Percentiles rank a stretch among this genome's conserved stretches.
Conservation (phyloP, 2,797 vertebrate species). For the Podarcis lilfordi region DNA sequence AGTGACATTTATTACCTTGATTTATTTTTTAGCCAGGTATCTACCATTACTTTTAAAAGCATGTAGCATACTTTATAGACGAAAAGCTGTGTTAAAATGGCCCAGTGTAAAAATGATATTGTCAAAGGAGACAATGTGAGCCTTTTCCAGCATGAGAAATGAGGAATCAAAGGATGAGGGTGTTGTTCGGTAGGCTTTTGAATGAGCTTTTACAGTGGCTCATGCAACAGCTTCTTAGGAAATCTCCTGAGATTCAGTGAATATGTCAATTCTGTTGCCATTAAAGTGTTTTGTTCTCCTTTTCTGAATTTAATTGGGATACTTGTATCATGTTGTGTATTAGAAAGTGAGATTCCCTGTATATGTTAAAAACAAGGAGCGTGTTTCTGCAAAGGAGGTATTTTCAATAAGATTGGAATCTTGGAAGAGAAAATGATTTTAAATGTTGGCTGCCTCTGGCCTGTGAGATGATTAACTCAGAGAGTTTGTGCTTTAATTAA, state of each 20-base stretch:
- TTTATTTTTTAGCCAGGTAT: background rate
- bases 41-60: background rate
- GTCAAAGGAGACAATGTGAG: constrained; percentile 1
- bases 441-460: constrained; percentile 57
- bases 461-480: constrained; percentile 68
- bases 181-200: constrained; percentile 6
- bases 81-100: background rate
- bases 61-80: background rate
- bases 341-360: constrained; percentile 48
- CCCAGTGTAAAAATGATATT: background rate
- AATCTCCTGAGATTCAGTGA: background rate
- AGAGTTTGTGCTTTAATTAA: constrained; percentile 70
- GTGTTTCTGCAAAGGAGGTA: constrained; percentile 60
- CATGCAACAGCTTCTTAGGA: background rate
- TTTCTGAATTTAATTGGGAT: constrained; percentile 53
- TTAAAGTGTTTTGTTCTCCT: constrained; percentile 61
- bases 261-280: constrained; percentile 22
- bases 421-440: constrained; percentile 63
- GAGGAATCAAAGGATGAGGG: constrained; percentile 3
- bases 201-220: constrained; percentile 27
- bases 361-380: constrained; percentile 48
- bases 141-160: background rate
- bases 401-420: constrained; percentile 59
- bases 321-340: constrained; percentile 41
- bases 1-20: background rate